phyloP scores from a whole-genome alignment of 2,888 invertebrate genomes.

The Calliphora vomitoria region DNA sequence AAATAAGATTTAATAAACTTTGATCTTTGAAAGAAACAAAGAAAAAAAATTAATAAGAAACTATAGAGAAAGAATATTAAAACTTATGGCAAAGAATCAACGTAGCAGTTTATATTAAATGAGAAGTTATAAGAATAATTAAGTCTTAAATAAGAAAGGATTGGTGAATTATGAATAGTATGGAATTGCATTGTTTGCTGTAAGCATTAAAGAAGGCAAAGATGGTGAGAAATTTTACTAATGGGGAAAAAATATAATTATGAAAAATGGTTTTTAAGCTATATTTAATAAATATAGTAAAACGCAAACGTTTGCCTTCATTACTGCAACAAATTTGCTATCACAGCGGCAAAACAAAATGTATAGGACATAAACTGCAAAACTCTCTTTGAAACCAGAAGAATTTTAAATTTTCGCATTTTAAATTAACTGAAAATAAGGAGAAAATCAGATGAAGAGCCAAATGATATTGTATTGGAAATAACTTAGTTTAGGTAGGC shows the following conservation, averaged over 20 bases:
- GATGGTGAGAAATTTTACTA: neutral
- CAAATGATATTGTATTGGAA: too few species aligned
- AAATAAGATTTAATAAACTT: constrained; percentile 60
- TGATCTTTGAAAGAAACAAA: constrained; percentile 39
- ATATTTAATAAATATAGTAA: too few species aligned
- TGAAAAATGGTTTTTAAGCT: too few species aligned
- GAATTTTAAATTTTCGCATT: too few species aligned
- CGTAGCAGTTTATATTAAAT: neutral
- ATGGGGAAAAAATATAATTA: neutral
- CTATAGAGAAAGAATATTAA: constrained; percentile 4
- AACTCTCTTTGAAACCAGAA: too few species aligned
- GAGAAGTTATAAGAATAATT: neutral
- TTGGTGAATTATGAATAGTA: constrained; percentile 14
- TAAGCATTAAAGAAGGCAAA: neutral
- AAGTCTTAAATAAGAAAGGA: neutral
- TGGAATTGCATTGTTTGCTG: constrained; percentile 3
- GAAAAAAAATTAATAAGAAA: constrained; percentile 30
- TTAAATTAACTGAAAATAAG: too few species aligned
- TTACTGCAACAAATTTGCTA: too few species aligned
- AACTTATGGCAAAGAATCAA: constrained; percentile 26
- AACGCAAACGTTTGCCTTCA: too few species aligned
- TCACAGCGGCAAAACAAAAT: too few species aligned
- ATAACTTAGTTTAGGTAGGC: too few species aligned
- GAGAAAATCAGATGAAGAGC: too few species aligned
- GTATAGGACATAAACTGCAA: too few species aligned